phyloP scores from a whole-genome alignment of 1,140 invertebrate genomes.

The Drosophila ficusphila region DNA sequence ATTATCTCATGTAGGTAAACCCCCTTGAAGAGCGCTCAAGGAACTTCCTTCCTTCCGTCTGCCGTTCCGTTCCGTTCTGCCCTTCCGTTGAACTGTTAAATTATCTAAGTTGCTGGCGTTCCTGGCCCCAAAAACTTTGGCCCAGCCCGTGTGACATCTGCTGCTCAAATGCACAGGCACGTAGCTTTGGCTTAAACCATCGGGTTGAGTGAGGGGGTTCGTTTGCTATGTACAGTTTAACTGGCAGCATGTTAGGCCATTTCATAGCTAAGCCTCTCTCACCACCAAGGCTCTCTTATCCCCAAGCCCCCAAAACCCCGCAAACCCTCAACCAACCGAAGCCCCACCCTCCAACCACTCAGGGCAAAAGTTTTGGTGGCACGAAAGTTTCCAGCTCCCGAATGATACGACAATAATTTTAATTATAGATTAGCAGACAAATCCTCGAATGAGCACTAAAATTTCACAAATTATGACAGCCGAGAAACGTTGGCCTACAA shows the following conservation, averaged over 20 bases:
- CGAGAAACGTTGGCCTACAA: background rate
- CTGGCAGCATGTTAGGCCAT: conserved; percentile 65
- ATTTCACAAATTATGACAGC: conserved; percentile 33
- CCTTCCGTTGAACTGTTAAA: conserved; percentile 54
- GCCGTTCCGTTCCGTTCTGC: background rate
- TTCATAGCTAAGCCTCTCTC: conserved; percentile 48
- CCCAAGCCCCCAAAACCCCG: background rate
- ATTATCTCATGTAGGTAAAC: conserved; percentile 72
- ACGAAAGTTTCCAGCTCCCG: conserved; percentile 58
- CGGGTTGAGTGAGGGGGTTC: background rate
- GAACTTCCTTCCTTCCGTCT: conserved; percentile 13
- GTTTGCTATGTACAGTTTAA: conserved; percentile 55
- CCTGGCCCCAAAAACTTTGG: conserved; percentile 59
- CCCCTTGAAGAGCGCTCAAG: conserved; percentile 27
- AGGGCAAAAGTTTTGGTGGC: conserved; percentile 28
- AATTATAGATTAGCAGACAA: conserved; percentile 71
- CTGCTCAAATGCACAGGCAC: conserved; percentile 75
- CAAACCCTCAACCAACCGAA: too few species aligned
- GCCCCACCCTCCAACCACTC: background rate
- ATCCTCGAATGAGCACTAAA: conserved; percentile 63
- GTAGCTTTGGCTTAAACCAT: conserved; percentile 39
- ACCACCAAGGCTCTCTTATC: background rate
- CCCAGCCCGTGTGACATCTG: conserved; percentile 65
- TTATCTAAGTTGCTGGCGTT: conserved; percentile 68
- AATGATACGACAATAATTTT: conserved; percentile 75